phyloP scores from a whole-genome alignment of 2,113 vertebrate species.

The Dasypus novemcinctus region DNA sequence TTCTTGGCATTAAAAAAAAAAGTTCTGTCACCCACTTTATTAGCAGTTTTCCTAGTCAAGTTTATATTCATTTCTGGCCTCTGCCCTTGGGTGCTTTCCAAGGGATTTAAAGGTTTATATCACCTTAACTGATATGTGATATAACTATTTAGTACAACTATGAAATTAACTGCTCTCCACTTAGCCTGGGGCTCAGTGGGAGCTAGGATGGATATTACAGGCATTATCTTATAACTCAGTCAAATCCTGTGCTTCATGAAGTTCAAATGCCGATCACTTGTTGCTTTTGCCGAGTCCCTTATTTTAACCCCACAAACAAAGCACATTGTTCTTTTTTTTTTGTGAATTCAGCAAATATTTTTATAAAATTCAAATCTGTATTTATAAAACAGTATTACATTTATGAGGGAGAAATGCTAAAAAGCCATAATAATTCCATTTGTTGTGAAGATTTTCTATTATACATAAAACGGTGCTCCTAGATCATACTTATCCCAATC shows the following conservation, averaged over 20 bases:
- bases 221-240: constrained; percentile 55
- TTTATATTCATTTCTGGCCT: constrained; percentile 72
- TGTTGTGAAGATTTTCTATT: not conserved
- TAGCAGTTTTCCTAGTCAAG: constrained; percentile 68
- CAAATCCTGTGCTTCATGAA: constrained; percentile 10
- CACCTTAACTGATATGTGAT: constrained; percentile 75
- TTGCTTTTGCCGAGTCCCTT: not conserved
- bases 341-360: not conserved
- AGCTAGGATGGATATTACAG: constrained; percentile 48
- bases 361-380: not conserved
- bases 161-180: constrained; percentile 72
- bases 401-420: not conserved
- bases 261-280: constrained; percentile 51
- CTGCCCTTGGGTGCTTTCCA: constrained; percentile 72
- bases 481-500: not conserved
- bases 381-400: constrained; percentile 15
- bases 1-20: constrained; percentile 61
- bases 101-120: constrained; percentile 68
- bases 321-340: not conserved
- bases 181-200: constrained; percentile 68
- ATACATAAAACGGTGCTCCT: not conserved
- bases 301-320: not conserved
- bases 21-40: constrained; percentile 69
- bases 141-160: constrained; percentile 73
- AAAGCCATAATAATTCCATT: constrained; percentile 6